Evolutionary conservation across 2,888 invertebrate species (phyloP).

Genomic region (Leptinotarsa rubiginosa): DNA sequence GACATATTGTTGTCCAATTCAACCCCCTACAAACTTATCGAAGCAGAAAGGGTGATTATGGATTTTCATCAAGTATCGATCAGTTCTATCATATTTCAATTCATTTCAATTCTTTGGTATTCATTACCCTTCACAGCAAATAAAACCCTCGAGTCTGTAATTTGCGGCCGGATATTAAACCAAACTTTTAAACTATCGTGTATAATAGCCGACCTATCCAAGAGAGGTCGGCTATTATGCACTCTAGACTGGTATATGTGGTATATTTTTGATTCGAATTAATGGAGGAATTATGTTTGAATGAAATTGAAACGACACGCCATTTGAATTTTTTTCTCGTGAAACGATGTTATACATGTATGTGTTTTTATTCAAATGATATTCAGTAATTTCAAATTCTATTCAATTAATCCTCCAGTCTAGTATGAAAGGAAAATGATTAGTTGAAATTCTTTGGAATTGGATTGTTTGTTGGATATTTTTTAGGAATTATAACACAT

Average conservation of each 20-base stretch:
- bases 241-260: neutral
- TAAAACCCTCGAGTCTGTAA: neutral
- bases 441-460: too few species aligned
- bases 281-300: neutral
- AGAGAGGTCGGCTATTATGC: constrained; percentile 11
- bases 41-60: too few species aligned
- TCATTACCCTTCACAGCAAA: neutral
- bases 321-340: neutral
- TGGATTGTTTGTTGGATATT: too few species aligned
- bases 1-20: too few species aligned
- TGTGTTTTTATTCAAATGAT: neutral
- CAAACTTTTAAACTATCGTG: constrained; percentile 11
- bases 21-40: too few species aligned
- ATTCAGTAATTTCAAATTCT: neutral
- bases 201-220: neutral
- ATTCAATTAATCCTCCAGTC: neutral
- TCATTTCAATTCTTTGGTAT: neutral
- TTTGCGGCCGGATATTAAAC: constrained; percentile 12
- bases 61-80: too few species aligned
- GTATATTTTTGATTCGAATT: neutral
- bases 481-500: too few species aligned
- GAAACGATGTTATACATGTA: neutral
- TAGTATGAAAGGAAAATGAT: neutral
- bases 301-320: neutral
- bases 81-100: neutral